Evolutionary conservation across 2,888 invertebrate species (phyloP), one percentile per base, ranked within the genome.

Genomic region (Phlogophora meticulosa): DNA sequence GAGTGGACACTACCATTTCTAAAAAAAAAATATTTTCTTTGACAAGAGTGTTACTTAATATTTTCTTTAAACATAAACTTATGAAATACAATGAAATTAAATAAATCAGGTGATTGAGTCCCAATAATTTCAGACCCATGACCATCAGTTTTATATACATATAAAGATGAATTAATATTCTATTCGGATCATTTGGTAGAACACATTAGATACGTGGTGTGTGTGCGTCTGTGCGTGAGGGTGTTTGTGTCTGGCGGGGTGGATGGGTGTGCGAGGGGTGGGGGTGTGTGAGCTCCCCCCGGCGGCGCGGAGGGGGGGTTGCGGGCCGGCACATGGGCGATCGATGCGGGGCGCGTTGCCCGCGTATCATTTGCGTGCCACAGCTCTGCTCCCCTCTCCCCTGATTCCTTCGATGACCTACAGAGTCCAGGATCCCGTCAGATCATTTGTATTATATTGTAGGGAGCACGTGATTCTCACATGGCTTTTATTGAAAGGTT

Each of bases 301-400:
- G 61, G 74, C 64, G 73, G 82, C 52, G 77, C 68, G 81, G 78
- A 72, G 78, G 84, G 84, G 83, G 85, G 80, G 87, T 76, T 85
- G 90, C 86, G 88, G 90, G 86, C 85, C 86, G 86, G 87, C 85
- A 79, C 82, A 85, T 85, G 89, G 90, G 87, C 89, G 94, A 95
- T 94, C 95, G 95, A 95, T 95, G 92, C 92, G 91, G 90, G 87
- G 88, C 92, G 91, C 92, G 91, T 87, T 90, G 91, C 87, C 82
- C 89, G 82, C 82, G 92, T 93, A 93, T 93, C 94, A 94, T 94
- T 95, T 94, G 94, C 94, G 93, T 94, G 93, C 92, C 90, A 87
- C 89, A 88, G 81, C 82, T 77, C 76, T 81, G 78, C 81, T 72
- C 85, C 84, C 86, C 87, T 81, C 82, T 84, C 87, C 86, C 87